Evolutionary conservation across 1,140 invertebrate species (phyloP).

Genomic region (Trichoplusia ni): DNA sequence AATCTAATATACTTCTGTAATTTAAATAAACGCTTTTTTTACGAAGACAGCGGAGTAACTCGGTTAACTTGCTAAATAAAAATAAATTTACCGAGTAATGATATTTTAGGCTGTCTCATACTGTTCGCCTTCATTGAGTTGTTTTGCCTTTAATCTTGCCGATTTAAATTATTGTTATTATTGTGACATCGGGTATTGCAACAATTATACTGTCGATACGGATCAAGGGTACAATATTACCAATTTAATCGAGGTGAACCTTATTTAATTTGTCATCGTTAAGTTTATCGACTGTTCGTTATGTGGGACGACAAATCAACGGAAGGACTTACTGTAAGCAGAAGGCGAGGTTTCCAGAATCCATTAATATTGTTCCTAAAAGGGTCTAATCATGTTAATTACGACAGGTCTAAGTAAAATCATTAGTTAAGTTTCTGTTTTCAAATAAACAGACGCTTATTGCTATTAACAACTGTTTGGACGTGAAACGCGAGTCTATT

Average conservation of each 20-base stretch:
- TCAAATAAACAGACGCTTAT: too few relatives aligned
- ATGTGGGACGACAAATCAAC: slow-evolving; percentile 6
- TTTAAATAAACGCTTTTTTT: slow-evolving; percentile 15
- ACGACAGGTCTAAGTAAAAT: neutral
- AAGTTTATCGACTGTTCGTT: slow-evolving; percentile 2
- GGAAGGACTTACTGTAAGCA: slow-evolving; percentile 28
- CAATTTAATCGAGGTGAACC: slow-evolving; percentile 25
- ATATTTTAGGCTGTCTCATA: neutral
- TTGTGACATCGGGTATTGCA: slow-evolving; percentile 6
- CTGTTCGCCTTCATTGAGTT: slow-evolving; percentile 6
- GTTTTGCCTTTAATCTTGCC: neutral
- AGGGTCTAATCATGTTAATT: slow-evolving; percentile 18
- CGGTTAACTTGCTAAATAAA: slow-evolving; percentile 17
- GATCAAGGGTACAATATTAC: slow-evolving; percentile 35
- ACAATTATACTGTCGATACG: slow-evolving; percentile 25
- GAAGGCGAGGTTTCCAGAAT: slow-evolving; percentile 42
- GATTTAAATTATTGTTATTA: slow-evolving; percentile 6
- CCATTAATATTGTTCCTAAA: slow-evolving; percentile 37
- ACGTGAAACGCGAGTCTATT: too few relatives aligned
- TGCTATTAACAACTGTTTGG: too few relatives aligned
- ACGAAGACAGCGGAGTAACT: neutral
- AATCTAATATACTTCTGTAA: slow-evolving; percentile 12
- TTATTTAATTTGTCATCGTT: slow-evolving; percentile 17
- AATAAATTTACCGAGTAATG: slow-evolving; percentile 2
- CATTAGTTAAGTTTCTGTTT: too few relatives aligned